Base-by-base conservation (phyloP, 2,888 invertebrate species). In the Deilephila porcellus region DNA sequence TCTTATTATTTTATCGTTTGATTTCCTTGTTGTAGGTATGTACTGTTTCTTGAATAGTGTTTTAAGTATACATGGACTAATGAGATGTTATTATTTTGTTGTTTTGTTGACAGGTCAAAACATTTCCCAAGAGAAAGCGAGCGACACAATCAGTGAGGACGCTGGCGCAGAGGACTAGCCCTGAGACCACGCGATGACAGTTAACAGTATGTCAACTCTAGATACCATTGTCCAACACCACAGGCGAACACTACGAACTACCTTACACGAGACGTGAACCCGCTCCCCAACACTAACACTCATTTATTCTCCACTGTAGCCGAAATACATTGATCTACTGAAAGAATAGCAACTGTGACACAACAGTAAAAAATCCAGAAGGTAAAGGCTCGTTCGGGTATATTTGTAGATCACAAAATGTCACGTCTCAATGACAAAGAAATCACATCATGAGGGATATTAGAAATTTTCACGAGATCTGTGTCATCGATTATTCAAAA, bases 31-130 rank as follows among this genome's bases (percentile, higher is more conserved):
- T n/a, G n/a, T n/a, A n/a, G n/a, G n/a, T n/a, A n/a, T n/a, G n/a
- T n/a, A n/a, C n/a, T n/a, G n/a, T n/a, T n/a, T n/a, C n/a, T n/a
- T n/a, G n/a, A n/a, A n/a, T n/a, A n/a, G n/a, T n/a, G n/a, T n/a
- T n/a, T n/a, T n/a, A n/a, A n/a, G n/a, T n/a, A n/a, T n/a, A n/a
- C n/a, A n/a, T n/a, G n/a, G n/a, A n/a, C n/a, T n/a, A n/a, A n/a
- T n/a, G n/a, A n/a, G n/a, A n/a, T n/a, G n/a, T n/a, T n/a, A n/a
- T n/a, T n/a, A n/a, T n/a, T n/a, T n/a, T n/a, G n/a, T n/a, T n/a
- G n/a, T n/a, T n/a, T n/a, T n/a, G n/a, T n/a, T n/a, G n/a, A n/a
- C 86, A 94, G 94, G 94, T 94, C 94, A 94, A 94, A 94, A 94
- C 94, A 94, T 93, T 93, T 94, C 93, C 92, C 93, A 93, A 91